These are phyloP conservation scores for Aromia moschata DNA, from an alignment of 2,888 invertebrate species.

Conservation along the genomic window DNA sequence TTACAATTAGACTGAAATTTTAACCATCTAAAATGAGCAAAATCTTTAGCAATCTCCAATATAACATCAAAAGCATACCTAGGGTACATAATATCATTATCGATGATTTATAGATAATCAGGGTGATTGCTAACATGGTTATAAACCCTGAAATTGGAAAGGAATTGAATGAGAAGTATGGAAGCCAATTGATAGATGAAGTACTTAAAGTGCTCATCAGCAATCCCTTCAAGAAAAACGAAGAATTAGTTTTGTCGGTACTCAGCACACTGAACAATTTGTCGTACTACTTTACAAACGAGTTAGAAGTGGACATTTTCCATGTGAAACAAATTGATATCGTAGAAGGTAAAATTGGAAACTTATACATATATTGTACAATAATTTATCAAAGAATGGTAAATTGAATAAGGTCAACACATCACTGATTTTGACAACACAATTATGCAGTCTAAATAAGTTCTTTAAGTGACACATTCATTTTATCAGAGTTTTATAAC, in stretches of 20 bases:
- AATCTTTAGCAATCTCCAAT: too few species aligned
- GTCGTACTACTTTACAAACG: slow-evolving; percentile 75
- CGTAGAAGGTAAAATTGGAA: slow-evolving; percentile 62
- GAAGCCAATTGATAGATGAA: slow-evolving; percentile 59
- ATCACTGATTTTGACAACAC: too few species aligned
- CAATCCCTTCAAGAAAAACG: slow-evolving; percentile 67
- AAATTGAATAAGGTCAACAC: too few species aligned
- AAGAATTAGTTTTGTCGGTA: slow-evolving; percentile 80
- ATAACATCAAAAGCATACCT: too few species aligned
- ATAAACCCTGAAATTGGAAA: slow-evolving; percentile 81
- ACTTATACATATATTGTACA: too few species aligned
- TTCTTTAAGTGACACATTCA: too few species aligned
- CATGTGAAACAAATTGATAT: slow-evolving; percentile 64
- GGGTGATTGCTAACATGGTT: slow-evolving; percentile 87
- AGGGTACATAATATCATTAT: too few species aligned
- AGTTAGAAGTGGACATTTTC: slow-evolving; percentile 61
- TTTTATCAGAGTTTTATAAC: too few species aligned
- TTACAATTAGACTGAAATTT: too few species aligned
- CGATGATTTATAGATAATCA: slow-evolving; percentile 70
- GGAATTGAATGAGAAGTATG: slow-evolving; percentile 66
- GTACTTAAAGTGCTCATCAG: slow-evolving; percentile 62
- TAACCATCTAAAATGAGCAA: too few species aligned
- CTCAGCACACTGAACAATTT: slow-evolving; percentile 86
- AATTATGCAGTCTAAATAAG: too few species aligned
- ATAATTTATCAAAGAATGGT: too few species aligned